Evolutionary conservation across 2,797 vertebrate genomes (phyloP), one percentile per base, ranked within the genome.

Genomic region (Pangasius krempfi): DNA sequence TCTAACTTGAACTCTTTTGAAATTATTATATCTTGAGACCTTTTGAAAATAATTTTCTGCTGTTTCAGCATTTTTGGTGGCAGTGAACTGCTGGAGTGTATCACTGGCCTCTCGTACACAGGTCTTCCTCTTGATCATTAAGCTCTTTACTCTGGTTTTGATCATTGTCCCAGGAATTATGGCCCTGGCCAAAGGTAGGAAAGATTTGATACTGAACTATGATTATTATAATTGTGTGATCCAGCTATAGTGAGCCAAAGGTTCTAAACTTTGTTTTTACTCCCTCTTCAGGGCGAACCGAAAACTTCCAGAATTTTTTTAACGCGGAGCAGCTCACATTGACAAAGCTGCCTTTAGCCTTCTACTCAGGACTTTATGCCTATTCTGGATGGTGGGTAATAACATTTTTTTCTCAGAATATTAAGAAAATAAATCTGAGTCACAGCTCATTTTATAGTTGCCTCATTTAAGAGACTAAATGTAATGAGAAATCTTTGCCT

Each of bases 321-420:
- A 95, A 97, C 86, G 87, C 94, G 0, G 95, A 96, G 3, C 86
- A 89, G 0, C 47, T 97, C 50, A 96, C 94, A 9, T 68, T 97
- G 92, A 96, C 96, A n/a, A 95, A 93, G 88, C 78, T 98, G 44
- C 98, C 98, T 0, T 91, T 98, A 91, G 97, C 98, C 27, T 98
- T 98, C 94, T 98, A 97, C 5, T 97, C 97, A 0, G 97, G 97
- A 76, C 95, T 98, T 52, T 98, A 98, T 84, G 97, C 98, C 0
- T 98, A 97, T 30, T 95, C 95, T 4, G 98, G 98, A 95, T 98
- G 98, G 98, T 98, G 95, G 89, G 96, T 91, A 33, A 20, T 72
- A 54, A 20, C 14, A 1, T 79, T 72, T 72, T 3, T 37, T 40
- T 20, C 3, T 0, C 18, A 10, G 3, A 40, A 73, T 12, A 73